Conservation (phyloP, 2,888 invertebrate species). For the Eulithis prunata region DNA sequence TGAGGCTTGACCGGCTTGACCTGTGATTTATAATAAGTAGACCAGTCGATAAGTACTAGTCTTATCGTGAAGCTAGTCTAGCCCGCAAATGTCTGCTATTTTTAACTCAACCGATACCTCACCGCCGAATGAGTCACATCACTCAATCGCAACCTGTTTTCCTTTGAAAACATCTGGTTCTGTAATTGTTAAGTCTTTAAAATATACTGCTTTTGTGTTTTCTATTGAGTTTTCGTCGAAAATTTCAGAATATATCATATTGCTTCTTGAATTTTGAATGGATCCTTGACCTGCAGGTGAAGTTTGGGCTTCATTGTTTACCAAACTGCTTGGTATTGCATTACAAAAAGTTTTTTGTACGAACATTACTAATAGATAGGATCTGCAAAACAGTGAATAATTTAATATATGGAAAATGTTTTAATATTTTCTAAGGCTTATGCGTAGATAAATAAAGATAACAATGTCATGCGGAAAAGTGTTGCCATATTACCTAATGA, state of each 20-base stretch:
- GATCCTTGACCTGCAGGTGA: conserved; percentile 32
- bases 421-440: no score
- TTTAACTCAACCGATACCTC: conserved; percentile 30
- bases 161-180: conserved; percentile 31
- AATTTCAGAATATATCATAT: conserved; percentile 31
- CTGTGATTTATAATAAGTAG: no score
- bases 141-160: conserved; percentile 23
- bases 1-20: no score
- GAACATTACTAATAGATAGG: conserved; percentile 6
- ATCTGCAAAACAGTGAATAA: conserved; percentile 2
- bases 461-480: not conserved
- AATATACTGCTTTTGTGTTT: conserved; percentile 30
- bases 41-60: not conserved
- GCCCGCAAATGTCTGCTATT: conserved; percentile 31
- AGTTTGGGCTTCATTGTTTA: conserved; percentile 30
- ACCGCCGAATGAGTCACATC: conserved; percentile 14
- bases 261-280: conserved; percentile 27
- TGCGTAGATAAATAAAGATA: no score
- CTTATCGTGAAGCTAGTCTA: conserved; percentile 15
- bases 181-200: conserved; percentile 30
- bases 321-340: conserved; percentile 21
- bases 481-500: conserved; percentile 19
- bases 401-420: no score
- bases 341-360: conserved; percentile 11
- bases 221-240: conserved; percentile 32